These are phyloP conservation scores for Pemphigus obesinymphae DNA, from an alignment of 1,140 invertebrate species.

Conservation along the genomic window DNA sequence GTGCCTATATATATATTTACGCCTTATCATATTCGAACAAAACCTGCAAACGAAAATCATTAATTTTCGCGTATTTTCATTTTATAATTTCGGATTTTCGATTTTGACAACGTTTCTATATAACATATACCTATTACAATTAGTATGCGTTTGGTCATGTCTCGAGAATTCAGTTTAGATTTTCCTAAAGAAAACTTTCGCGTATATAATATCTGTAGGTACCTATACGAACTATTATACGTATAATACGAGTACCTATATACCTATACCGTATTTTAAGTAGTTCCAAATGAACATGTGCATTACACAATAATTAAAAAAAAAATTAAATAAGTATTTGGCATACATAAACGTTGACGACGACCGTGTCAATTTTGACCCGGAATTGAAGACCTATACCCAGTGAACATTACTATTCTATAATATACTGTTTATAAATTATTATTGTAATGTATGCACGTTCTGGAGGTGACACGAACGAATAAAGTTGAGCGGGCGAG, in stretches of 20 bases:
- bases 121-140: no score
- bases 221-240: neutral
- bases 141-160: no score
- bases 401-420: conserved; percentile 18
- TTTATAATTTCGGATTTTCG: no score
- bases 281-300: neutral
- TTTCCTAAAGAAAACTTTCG: no score
- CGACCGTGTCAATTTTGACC: neutral
- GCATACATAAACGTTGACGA: neutral
- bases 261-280: neutral
- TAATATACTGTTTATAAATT: no score
- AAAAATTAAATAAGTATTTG: neutral
- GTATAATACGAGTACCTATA: no score
- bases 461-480: neutral
- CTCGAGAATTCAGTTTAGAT: no score
- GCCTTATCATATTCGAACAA: no score
- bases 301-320: neutral
- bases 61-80: no score
- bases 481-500: neutral
- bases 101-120: no score
- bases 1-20: no score
- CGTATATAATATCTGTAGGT: neutral
- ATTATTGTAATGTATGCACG: conserved; percentile 27
- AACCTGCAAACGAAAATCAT: no score
- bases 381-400: conserved; percentile 16